Percentiles rank a stretch among this genome's conserved stretches.
These are phyloP conservation scores for Brachylomia viminalis DNA, from an alignment of 2,888 invertebrate genomes.

Conservation along the genomic window DNA sequence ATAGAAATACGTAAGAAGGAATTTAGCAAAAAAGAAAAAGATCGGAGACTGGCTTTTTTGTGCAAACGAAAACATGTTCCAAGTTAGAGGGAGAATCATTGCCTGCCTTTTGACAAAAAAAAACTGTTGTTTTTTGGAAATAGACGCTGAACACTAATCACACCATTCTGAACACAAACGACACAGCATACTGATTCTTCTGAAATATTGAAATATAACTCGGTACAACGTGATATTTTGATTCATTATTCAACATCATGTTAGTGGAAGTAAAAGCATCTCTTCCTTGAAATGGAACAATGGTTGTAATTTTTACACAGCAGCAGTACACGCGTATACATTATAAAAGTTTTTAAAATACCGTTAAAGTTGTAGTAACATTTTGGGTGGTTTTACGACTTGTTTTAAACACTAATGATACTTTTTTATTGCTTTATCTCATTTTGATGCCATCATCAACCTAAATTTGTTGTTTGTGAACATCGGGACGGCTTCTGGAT, in stretches of 20 bases:
- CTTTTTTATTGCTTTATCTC: constrained; percentile 59
- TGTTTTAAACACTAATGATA: constrained; percentile 58
- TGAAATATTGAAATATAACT: constrained; percentile 5
- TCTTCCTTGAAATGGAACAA: constrained; percentile 51
- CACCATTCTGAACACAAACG: not conserved
- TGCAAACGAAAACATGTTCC: constrained; percentile 5
- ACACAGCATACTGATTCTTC: not conserved
- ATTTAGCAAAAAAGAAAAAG: constrained; percentile 21
- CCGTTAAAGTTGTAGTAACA: constrained; percentile 52
- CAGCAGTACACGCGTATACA: constrained; percentile 23
- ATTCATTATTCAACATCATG: not conserved
- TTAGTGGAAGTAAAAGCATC: constrained; percentile 22
- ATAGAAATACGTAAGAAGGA: constrained; percentile 39
- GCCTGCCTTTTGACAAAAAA: not conserved
- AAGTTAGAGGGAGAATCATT: not conserved
- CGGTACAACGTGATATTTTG: constrained; percentile 30
- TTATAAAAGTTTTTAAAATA: constrained; percentile 54
- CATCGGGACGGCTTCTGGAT: constrained; percentile 14
- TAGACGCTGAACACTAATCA: not conserved
- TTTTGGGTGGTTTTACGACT: constrained; percentile 58
- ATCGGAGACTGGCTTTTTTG: not conserved
- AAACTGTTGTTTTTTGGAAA: not conserved
- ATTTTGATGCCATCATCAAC: constrained; percentile 62
- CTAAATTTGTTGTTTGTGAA: constrained; percentile 50
- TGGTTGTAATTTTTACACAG: constrained; percentile 27